Conservation (phyloP, 92 coral and sea anemone genomes). For the Siderastrea siderea region DNA sequence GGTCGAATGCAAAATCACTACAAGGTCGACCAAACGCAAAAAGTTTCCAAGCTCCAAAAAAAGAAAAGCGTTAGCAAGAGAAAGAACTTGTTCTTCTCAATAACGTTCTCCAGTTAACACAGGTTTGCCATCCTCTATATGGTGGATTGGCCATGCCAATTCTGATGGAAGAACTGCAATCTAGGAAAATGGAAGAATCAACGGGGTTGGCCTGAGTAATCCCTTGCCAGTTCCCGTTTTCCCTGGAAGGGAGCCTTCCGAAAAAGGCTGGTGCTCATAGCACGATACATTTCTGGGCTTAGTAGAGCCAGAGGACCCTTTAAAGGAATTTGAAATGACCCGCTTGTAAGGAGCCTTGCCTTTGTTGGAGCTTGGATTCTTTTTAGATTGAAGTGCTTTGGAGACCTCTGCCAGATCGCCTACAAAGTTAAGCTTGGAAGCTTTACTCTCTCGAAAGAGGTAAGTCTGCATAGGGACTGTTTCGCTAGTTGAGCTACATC, state of each 20-base stretch:
- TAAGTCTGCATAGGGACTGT: slow-evolving; percentile 28
- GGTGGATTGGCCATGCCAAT: no score
- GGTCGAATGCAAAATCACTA: no score
- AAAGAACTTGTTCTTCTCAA: no score
- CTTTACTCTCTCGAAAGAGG: no score
- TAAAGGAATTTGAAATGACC: background rate
- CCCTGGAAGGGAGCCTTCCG: background rate
- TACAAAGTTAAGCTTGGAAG: background rate
- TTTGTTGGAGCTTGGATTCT: background rate
- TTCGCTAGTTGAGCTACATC: slow-evolving; percentile 19
- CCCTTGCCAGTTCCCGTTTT: no score
- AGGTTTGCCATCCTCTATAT: no score
- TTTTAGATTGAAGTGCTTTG: background rate
- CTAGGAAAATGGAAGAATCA: no score
- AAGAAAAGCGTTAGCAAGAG: no score
- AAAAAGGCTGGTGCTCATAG: background rate
- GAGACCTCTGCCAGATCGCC: background rate
- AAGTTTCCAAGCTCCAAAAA: no score
- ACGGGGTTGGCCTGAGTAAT: background rate
- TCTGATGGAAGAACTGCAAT: no score
- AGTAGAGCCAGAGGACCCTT: background rate
- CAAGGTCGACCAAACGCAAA: no score
- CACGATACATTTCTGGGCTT: background rate
- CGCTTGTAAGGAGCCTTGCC: background rate
- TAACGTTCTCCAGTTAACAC: no score